phyloP scores from a whole-genome alignment of 2,888 invertebrate species.

The Rotaria magnacalcarata region DNA sequence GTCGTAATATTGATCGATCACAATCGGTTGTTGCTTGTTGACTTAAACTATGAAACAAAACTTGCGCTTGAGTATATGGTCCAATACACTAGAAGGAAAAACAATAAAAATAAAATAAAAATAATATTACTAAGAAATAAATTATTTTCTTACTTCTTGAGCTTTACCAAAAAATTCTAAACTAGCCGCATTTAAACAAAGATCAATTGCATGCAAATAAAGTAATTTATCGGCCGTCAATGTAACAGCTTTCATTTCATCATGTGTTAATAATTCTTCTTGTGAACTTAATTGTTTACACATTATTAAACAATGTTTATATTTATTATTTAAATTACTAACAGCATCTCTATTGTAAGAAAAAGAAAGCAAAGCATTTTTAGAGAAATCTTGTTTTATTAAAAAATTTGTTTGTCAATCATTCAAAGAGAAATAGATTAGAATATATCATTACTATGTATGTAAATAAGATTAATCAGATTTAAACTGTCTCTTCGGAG shows the following conservation, averaged over 20 bases:
- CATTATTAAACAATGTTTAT: constrained; percentile 65
- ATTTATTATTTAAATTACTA: constrained; percentile 44
- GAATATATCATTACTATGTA: too few relatives aligned
- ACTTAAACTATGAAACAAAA: constrained; percentile 46
- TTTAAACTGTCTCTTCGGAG: too few relatives aligned
- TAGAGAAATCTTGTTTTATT: neutral
- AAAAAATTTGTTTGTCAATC: neutral
- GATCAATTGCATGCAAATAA: constrained; percentile 92
- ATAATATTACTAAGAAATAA: neutral
- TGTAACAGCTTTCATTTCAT: constrained; percentile 53
- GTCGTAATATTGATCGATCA: constrained; percentile 43
- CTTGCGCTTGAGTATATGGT: constrained; percentile 45
- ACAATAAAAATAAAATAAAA: neutral
- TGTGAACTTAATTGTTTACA: constrained; percentile 78
- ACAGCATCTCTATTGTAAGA: constrained; percentile 36
- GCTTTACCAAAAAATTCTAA: constrained; percentile 88
- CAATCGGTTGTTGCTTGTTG: constrained; percentile 38
- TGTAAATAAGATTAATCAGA: too few relatives aligned
- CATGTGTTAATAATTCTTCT: constrained; percentile 60
- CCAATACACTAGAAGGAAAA: constrained; percentile 29
- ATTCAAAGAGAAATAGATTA: too few relatives aligned
- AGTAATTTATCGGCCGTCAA: constrained; percentile 86
- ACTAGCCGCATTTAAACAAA: constrained; percentile 94
- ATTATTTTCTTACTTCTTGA: constrained; percentile 61
- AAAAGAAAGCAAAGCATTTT: too few relatives aligned